Evolutionary conservation across 1,140 invertebrate genomes (phyloP).

Genomic region (Odontomachus brunneus): DNA sequence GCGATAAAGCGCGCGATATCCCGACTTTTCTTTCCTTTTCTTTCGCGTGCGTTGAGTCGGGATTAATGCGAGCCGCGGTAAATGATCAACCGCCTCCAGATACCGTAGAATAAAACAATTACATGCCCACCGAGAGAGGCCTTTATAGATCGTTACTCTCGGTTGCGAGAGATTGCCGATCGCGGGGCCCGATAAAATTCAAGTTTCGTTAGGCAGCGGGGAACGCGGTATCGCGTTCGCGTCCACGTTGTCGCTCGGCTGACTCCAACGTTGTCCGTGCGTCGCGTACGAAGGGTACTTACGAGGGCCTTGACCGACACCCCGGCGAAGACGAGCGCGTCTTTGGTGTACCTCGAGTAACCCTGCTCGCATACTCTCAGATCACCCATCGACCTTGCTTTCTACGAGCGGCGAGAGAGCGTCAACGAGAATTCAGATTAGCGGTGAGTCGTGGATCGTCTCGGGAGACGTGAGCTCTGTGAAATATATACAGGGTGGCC

Average conservation of each 20-base stretch:
- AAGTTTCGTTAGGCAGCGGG: conserved; percentile 25
- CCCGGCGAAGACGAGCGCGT: conserved; percentile 84
- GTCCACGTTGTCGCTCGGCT: not conserved
- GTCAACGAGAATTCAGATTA: conserved; percentile 69
- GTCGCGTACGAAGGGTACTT: conserved; percentile 81
- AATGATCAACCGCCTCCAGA: conserved; percentile 33
- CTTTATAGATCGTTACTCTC: conserved; percentile 28
- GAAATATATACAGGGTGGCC: too few relatives aligned
- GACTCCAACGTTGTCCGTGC: conserved; percentile 52
- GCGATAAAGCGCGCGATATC: not conserved
- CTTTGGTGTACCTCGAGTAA: conserved; percentile 80
- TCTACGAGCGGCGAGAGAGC: conserved; percentile 76
- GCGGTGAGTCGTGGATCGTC: conserved; percentile 51
- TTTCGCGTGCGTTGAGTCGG: not conserved
- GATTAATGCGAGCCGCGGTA: conserved; percentile 19
- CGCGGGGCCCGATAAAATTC: conserved; percentile 8
- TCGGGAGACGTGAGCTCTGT: conserved; percentile 53
- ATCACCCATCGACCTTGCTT: conserved; percentile 84
- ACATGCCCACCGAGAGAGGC: conserved; percentile 33
- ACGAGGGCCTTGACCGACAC: conserved; percentile 87
- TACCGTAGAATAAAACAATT: conserved; percentile 51
- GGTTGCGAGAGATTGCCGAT: conserved; percentile 22
- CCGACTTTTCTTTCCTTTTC: too few relatives aligned
- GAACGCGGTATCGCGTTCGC: not conserved
- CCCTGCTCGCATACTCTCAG: conserved; percentile 80